Percentiles rank a stretch among this genome's conserved stretches.
Evolutionary conservation across 2,113 vertebrate genomes (phyloP).

Genomic region (Pseudopipra pipra): DNA sequence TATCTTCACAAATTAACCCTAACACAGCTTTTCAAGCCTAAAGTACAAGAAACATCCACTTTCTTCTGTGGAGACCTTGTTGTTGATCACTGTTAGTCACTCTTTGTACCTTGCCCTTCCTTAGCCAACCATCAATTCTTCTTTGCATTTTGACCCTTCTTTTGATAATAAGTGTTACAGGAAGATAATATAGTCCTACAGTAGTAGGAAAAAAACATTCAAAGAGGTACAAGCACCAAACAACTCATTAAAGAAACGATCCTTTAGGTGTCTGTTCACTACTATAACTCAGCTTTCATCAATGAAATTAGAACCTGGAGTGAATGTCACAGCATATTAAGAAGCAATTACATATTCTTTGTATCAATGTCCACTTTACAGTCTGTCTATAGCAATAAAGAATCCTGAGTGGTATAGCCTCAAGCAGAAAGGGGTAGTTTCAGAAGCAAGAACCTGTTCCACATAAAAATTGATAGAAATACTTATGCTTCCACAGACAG

Average conservation of each 20-base stretch:
- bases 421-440: neutral
- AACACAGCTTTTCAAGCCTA: neutral
- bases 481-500: neutral
- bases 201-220: neutral
- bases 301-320: neutral
- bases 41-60: neutral
- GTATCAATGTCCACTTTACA: neutral
- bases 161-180: neutral
- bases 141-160: slow-evolving; percentile 30
- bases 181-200: neutral
- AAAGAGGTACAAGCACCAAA: neutral
- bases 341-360: neutral
- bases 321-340: neutral
- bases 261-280: neutral
- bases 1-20: neutral
- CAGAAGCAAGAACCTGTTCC: neutral
- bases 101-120: slow-evolving; percentile 47
- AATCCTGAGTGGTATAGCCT: neutral
- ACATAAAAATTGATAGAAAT: neutral
- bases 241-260: neutral
- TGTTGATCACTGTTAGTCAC: neutral
- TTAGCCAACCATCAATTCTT: slow-evolving; percentile 31
- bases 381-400: neutral
- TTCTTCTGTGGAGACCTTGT: neutral
- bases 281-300: neutral